Percentiles rank a stretch among this genome's conserved stretches.
Evolutionary conservation across 1,140 invertebrate genomes (phyloP).

Genomic region (Drosophila arawakana): DNA sequence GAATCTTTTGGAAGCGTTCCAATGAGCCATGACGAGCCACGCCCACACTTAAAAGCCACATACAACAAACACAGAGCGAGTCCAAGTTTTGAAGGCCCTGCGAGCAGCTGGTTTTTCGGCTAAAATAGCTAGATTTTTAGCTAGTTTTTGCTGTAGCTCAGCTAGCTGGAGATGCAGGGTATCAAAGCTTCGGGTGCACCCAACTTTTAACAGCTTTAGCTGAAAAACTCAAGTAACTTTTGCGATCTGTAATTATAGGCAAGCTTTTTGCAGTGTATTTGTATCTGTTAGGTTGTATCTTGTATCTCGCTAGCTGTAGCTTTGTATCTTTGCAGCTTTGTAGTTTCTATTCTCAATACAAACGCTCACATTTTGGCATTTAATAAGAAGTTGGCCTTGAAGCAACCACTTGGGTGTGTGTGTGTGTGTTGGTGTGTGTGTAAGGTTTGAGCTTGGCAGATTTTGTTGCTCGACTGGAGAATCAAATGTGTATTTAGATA

Average conservation of each 20-base stretch:
- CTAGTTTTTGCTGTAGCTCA: too few relatives aligned
- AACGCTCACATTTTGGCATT: conserved; percentile 74
- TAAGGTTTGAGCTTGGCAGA: conserved; percentile 23
- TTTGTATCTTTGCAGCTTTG: conserved; percentile 18
- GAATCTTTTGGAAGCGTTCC: conserved; percentile 28
- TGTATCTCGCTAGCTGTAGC: conserved; percentile 12
- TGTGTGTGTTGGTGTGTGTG: conserved; percentile 16
- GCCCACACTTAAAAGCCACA: conserved; percentile 4
- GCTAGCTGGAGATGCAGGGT: too few relatives aligned
- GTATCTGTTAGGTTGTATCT: conserved; percentile 8
- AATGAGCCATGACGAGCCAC: conserved; percentile 34
- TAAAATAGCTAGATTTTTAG: too few relatives aligned
- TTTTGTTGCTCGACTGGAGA: conserved; percentile 19
- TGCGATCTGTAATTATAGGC: conserved; percentile 60
- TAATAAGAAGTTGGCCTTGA: conserved; percentile 81
- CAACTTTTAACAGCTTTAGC: background rate
- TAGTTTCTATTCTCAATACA: conserved; percentile 50
- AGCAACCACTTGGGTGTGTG: conserved; percentile 58
- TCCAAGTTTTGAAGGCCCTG: conserved; percentile 10
- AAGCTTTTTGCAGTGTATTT: conserved; percentile 32
- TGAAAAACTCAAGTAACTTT: conserved; percentile 7
- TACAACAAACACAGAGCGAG: background rate
- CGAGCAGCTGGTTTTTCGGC: background rate
- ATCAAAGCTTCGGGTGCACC: too few relatives aligned
- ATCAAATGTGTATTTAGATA: conserved; percentile 22